Percentiles rank a stretch among this genome's conserved stretches.
Evolutionary conservation across 1,140 invertebrate genomes (phyloP).

Genomic region (Solen grandis): DNA sequence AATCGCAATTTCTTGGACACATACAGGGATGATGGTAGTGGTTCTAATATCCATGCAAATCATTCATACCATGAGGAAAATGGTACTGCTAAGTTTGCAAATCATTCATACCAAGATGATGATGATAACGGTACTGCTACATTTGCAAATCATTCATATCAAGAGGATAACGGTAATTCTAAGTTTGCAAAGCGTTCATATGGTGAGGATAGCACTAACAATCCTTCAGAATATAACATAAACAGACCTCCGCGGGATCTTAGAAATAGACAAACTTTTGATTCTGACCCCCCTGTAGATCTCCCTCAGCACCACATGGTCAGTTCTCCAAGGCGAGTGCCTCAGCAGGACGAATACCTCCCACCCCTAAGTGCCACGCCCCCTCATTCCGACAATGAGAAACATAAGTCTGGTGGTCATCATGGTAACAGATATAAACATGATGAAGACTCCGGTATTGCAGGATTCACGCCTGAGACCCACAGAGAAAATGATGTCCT

Average conservation of each 20-base stretch:
- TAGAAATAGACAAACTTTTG: slow-evolving; percentile 39
- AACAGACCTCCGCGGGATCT: slow-evolving; percentile 13
- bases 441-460: slow-evolving; percentile 59
- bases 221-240: slow-evolving; percentile 16
- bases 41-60: background rate
- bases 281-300: slow-evolving; percentile 55
- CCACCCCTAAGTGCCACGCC: slow-evolving; percentile 54
- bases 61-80: background rate
- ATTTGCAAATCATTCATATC: too few species aligned
- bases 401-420: slow-evolving; percentile 25
- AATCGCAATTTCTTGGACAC: too few species aligned
- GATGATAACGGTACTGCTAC: too few species aligned
- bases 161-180: too few species aligned
- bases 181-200: background rate
- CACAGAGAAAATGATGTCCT: slow-evolving; percentile 54
- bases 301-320: slow-evolving; percentile 46
- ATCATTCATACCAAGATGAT: background rate
- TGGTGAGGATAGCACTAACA: background rate
- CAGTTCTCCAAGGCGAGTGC: slow-evolving; percentile 32
- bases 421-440: slow-evolving; percentile 49
- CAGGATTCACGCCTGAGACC: slow-evolving; percentile 54
- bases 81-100: background rate
- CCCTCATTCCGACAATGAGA: slow-evolving; percentile 42
- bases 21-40: background rate
- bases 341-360: slow-evolving; percentile 44